These are phyloP conservation scores for Bubo bubo DNA, from an alignment of 2,113 vertebrate species.

Conservation along the genomic window DNA sequence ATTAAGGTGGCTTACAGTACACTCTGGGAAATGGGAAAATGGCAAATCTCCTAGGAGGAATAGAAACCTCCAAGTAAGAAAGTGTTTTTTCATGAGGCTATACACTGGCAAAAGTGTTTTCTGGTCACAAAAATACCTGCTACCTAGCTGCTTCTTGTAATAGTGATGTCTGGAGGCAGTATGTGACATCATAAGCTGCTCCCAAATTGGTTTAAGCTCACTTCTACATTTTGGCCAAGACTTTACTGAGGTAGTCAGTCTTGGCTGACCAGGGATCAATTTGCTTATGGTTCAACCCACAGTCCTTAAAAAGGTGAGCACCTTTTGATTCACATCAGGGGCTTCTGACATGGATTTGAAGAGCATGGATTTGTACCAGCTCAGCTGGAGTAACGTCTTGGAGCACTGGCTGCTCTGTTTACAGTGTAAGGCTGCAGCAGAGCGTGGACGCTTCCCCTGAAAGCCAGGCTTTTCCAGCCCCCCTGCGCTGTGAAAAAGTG, in stretches of 20 bases:
- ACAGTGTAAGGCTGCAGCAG: background rate
- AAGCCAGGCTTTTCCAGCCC: background rate
- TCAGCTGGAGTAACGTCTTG: background rate
- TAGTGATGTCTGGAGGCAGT: background rate
- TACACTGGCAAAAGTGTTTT: background rate
- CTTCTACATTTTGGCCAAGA: rapidly evolving
- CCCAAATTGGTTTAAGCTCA: background rate
- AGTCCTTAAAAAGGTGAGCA: background rate
- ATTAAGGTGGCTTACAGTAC: background rate
- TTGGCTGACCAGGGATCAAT: background rate
- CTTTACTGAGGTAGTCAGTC: background rate
- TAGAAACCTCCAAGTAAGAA: background rate
- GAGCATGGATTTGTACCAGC: too few relatives aligned
- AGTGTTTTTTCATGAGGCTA: background rate
- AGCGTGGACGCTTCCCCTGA: rapidly evolving
- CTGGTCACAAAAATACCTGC: background rate
- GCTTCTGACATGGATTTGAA: background rate
- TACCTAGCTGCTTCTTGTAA: background rate
- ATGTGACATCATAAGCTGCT: background rate
- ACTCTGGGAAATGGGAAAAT: background rate
- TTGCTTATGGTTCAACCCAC: background rate
- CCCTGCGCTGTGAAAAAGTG: background rate
- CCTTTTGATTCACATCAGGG: background rate
- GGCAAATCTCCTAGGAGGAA: background rate
- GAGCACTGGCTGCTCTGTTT: background rate